Percentiles rank a stretch among this genome's conserved stretches.
phyloP scores from a whole-genome alignment of 2,113 vertebrate species.

The Syngnathus typhle region DNA sequence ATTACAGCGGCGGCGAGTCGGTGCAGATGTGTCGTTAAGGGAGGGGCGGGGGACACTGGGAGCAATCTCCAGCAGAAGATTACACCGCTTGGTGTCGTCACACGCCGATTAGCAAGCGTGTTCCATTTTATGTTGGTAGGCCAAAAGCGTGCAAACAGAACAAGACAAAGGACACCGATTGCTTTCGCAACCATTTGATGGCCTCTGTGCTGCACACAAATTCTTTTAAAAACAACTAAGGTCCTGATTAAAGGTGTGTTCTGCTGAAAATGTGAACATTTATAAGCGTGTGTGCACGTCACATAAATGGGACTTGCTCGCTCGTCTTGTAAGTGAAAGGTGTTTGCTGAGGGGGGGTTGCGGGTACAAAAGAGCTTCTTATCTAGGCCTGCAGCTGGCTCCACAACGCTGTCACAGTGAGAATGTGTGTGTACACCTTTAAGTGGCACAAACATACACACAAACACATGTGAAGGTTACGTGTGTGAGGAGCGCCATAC shows the following conservation, averaged over 20 bases:
- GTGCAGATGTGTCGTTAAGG: background rate
- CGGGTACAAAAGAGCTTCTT: slow-evolving; percentile 46
- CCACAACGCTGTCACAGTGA: slow-evolving; percentile 39
- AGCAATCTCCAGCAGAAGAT: background rate
- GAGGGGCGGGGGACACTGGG: background rate
- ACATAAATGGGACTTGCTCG: background rate
- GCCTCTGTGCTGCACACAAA: no score
- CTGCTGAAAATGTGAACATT: background rate
- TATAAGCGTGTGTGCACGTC: background rate
- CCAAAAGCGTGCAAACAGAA: background rate
- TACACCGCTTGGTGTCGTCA: background rate
- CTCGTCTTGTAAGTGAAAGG: slow-evolving; percentile 36
- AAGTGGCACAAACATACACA: slow-evolving; percentile 5
- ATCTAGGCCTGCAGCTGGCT: slow-evolving; percentile 58
- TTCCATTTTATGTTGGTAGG: background rate
- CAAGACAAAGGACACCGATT: background rate
- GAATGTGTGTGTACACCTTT: slow-evolving; percentile 12
- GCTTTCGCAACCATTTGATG: background rate
- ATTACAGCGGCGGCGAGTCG: background rate
- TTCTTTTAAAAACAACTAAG: no score
- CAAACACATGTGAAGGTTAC: no score
- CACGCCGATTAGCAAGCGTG: background rate
- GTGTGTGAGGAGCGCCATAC: no score
- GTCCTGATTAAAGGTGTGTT: no score
- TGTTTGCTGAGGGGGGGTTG: slow-evolving; percentile 34